Evolutionary conservation across 2,113 vertebrate genomes (phyloP).

Genomic region (Phoenicopterus ruber): DNA sequence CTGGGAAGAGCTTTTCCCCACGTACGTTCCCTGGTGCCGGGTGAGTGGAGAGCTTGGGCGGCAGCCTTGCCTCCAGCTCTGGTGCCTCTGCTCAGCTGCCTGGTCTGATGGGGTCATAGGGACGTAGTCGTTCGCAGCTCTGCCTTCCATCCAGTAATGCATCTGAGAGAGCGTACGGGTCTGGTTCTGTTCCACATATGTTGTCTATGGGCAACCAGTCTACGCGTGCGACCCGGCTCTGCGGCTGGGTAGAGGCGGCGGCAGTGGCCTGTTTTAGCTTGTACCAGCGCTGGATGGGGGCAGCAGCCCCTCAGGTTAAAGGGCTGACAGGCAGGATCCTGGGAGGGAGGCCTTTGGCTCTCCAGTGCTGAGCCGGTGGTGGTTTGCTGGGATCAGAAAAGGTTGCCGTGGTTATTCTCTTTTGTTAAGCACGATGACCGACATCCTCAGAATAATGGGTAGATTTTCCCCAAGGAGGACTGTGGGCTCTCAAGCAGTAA

Average conservation of each 20-base stretch:
- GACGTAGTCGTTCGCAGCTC: not conserved
- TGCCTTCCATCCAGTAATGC: accelerated
- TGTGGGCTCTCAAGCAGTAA: not conserved
- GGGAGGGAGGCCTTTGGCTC: not conserved
- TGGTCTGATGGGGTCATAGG: not conserved
- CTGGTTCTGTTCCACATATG: not conserved
- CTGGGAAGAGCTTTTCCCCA: not conserved
- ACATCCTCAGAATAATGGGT: not conserved
- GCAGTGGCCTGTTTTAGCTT: not conserved
- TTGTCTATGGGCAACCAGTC: accelerated
- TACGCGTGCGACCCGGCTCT: accelerated
- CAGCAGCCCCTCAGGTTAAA: not conserved
- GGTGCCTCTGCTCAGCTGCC: not conserved
- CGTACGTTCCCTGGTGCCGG: accelerated
- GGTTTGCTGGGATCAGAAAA: not conserved
- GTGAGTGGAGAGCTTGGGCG: not conserved
- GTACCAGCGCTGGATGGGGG: not conserved
- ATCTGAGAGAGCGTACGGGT: accelerated
- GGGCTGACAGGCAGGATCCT: not conserved
- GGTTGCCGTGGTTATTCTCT: not conserved
- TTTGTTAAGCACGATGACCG: not conserved
- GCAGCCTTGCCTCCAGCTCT: not conserved
- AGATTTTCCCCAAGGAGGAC: not conserved
- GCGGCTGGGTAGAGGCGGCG: not conserved
- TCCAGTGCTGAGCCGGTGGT: not conserved